Conservation (phyloP, 2,888 invertebrate species). For the Salticus scenicus region DNA sequence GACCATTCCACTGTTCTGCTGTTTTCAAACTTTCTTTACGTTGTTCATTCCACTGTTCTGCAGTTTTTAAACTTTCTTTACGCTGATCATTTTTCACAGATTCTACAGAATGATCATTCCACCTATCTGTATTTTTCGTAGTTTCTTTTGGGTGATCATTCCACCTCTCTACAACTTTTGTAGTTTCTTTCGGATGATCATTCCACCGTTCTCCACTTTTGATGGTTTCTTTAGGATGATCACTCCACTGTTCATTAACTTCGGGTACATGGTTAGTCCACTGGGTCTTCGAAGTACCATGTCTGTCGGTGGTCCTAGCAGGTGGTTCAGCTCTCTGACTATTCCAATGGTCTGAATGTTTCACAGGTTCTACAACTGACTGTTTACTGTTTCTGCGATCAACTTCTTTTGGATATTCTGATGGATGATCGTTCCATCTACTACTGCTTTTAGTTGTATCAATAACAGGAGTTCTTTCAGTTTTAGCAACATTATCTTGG, state of each 20-base stretch:
- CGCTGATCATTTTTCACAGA: slow-evolving; percentile 28
- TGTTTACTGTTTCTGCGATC: slow-evolving; percentile 30
- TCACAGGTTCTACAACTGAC: not conserved
- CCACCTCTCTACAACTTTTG: slow-evolving; percentile 30
- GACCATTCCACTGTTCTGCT: slow-evolving; percentile 28
- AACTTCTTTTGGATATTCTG: slow-evolving; percentile 10
- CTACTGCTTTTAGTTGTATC: slow-evolving; percentile 25
- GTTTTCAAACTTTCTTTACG: not conserved
- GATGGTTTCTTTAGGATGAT: slow-evolving; percentile 19
- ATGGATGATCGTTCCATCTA: slow-evolving; percentile 35
- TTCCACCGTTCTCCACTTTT: slow-evolving; percentile 41
- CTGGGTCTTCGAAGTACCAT: slow-evolving; percentile 13
- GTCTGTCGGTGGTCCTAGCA: slow-evolving; percentile 9
- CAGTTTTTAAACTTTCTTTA: slow-evolving; percentile 14
- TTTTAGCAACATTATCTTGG: not conserved
- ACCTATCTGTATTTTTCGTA: not conserved
- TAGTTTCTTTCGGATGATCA: slow-evolving; percentile 17
- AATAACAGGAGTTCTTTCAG: slow-evolving; percentile 25
- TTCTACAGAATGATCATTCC: slow-evolving; percentile 32
- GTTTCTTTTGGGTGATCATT: slow-evolving; percentile 13
- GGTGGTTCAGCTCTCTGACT: slow-evolving; percentile 25
- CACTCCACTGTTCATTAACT: slow-evolving; percentile 35
- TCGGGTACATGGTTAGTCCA: slow-evolving; percentile 1
- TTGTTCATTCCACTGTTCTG: not conserved
- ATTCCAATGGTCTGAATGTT: slow-evolving; percentile 17